Evolutionary conservation across 1,140 invertebrate genomes (phyloP).

Genomic region (Ceratina calcarata): DNA sequence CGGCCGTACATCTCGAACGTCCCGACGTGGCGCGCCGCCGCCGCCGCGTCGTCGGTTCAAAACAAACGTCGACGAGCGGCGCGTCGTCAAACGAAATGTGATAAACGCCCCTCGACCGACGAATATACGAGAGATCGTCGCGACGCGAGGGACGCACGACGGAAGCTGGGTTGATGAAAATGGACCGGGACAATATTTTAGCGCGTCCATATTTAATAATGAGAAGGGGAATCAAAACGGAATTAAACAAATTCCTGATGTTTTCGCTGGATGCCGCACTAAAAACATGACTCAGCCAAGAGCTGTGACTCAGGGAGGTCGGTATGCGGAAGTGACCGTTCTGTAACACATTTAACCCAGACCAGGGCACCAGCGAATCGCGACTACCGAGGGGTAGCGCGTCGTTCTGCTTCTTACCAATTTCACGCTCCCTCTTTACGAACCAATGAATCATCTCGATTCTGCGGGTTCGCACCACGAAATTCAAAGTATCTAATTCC

Average conservation of each 20-base stretch:
- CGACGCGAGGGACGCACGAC: constrained; percentile 17
- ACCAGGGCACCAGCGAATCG: constrained; percentile 3
- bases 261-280: background rate
- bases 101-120: constrained; percentile 49
- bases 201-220: background rate
- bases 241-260: no score
- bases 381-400: constrained; percentile 15
- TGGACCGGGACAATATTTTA: constrained; percentile 3
- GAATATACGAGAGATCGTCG: constrained; percentile 56
- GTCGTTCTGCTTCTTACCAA: constrained; percentile 7
- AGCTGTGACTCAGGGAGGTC: background rate
- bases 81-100: constrained; percentile 57
- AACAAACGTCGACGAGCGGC: constrained; percentile 60
- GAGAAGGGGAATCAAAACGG: background rate
- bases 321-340: constrained; percentile 21
- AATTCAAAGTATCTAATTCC: constrained; percentile 4
- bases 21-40: constrained; percentile 4
- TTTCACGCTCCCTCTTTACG: background rate
- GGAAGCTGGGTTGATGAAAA: constrained; percentile 7
- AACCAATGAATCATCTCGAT: background rate
- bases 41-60: constrained; percentile 40
- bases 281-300: constrained; percentile 13
- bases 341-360: constrained; percentile 24
- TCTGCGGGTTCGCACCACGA: background rate
- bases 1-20: constrained; percentile 44